A percentile compares a stretch with the other conserved stretches of the same genome.
These are phyloP conservation scores for Lepidurus arcticus DNA, from an alignment of 1,140 invertebrate species.

Conservation along the genomic window DNA sequence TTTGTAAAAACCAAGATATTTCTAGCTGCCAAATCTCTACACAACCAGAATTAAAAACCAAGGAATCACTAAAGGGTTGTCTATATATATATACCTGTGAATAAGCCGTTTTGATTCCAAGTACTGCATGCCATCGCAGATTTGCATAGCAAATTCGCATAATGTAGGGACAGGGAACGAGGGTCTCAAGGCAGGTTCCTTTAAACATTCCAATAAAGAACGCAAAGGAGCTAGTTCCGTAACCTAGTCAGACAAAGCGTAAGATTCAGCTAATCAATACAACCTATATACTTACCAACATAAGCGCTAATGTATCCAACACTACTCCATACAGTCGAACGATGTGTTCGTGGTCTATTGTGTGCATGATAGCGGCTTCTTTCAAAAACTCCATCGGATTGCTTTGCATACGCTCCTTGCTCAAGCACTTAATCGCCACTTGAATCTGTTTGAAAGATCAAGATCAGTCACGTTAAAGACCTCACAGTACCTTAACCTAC, in stretches of 20 bases:
- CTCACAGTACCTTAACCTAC: slow-evolving; percentile 49
- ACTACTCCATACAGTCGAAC: slow-evolving; percentile 96
- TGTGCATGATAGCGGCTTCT: slow-evolving; percentile 97
- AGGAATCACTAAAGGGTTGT: not conserved
- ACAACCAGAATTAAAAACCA: slow-evolving; percentile 40
- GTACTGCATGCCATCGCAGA: slow-evolving; percentile 94
- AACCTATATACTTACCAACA: slow-evolving; percentile 62
- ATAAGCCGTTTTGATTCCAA: slow-evolving; percentile 88
- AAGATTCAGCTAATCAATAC: not conserved
- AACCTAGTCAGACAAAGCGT: slow-evolving; percentile 53
- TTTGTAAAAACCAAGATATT: slow-evolving; percentile 95
- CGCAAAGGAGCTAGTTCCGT: slow-evolving; percentile 91
- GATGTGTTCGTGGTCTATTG: slow-evolving; percentile 93
- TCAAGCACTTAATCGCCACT: slow-evolving; percentile 95
- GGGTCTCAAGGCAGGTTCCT: slow-evolving; percentile 76
- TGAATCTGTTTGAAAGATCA: slow-evolving; percentile 59
- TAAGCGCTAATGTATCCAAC: slow-evolving; percentile 84
- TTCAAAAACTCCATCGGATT: slow-evolving; percentile 95
- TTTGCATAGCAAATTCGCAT: slow-evolving; percentile 88
- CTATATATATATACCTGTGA: slow-evolving; percentile 56
- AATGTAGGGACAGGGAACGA: slow-evolving; percentile 84
- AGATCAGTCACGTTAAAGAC: not conserved
- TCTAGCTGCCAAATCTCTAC: slow-evolving; percentile 82
- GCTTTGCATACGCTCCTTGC: slow-evolving; percentile 86
- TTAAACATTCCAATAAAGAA: slow-evolving; percentile 90